phyloP scores from a whole-genome alignment of 2,113 vertebrate genomes.

The Electrona antarctica region DNA sequence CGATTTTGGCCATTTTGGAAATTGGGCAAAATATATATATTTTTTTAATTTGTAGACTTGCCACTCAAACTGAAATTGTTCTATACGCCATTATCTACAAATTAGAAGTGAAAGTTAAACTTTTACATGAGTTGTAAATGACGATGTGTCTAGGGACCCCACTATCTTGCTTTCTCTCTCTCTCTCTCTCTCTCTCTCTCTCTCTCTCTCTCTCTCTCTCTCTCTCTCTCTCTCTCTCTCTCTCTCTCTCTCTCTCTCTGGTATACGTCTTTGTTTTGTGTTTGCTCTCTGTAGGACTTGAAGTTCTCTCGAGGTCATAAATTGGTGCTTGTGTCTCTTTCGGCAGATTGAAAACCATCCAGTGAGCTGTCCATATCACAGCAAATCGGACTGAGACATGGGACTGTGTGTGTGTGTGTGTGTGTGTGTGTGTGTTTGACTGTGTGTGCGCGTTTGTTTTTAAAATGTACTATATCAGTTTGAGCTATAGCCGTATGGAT shows the following conservation, averaged over 20 bases:
- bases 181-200: constrained; percentile 22
- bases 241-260: not conserved
- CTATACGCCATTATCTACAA: too few species aligned
- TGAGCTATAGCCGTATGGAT: constrained; percentile 80
- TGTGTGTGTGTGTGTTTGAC: constrained; percentile 45
- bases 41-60: too few species aligned
- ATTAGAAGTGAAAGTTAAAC: too few species aligned
- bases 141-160: too few species aligned
- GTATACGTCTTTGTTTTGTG: constrained; percentile 47
- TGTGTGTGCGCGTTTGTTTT: constrained; percentile 58
- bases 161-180: too few species aligned
- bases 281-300: constrained; percentile 68
- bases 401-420: constrained; percentile 21
- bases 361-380: constrained; percentile 70
- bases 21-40: too few species aligned
- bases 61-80: too few species aligned
- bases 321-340: constrained; percentile 71
- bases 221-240: constrained; percentile 45
- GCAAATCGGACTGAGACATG: constrained; percentile 76
- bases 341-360: constrained; percentile 75
- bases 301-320: constrained; percentile 69
- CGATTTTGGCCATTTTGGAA: too few species aligned
- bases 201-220: constrained; percentile 24
- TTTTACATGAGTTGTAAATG: too few species aligned
- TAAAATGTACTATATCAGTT: constrained; percentile 78